Conservation (phyloP, 2,797 vertebrate genomes). For the Dromococcyx pavoninus region DNA sequence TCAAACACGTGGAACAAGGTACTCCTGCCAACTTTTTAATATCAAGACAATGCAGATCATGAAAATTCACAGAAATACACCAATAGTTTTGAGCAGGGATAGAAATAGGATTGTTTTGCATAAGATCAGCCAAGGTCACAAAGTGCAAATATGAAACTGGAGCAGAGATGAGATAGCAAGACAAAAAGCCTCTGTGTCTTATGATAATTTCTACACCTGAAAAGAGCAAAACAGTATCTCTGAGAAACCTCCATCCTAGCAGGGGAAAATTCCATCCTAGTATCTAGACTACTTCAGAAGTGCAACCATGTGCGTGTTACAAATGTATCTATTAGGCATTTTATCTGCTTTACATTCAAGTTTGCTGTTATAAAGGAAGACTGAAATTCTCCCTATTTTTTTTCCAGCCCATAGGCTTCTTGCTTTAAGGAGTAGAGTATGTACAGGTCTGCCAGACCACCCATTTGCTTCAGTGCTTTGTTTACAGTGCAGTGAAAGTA, state of each 20-base stretch:
- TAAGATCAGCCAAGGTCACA: background rate
- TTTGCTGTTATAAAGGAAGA: background rate
- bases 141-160: background rate
- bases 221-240: background rate
- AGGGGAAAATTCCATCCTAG: background rate
- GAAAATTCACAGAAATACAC: background rate
- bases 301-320: background rate
- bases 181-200: background rate
- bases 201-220: background rate
- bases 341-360: background rate
- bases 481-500: background rate
- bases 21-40: background rate
- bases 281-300: background rate
- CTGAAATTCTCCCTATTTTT: background rate
- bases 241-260: background rate
- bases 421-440: background rate
- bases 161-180: background rate
- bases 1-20: background rate
- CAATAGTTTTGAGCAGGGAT: background rate
- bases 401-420: background rate
- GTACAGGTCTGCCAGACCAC: background rate
- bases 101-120: background rate
- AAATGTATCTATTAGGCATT: background rate
- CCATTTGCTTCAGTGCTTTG: background rate
- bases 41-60: background rate